Conservation (phyloP, 2,888 invertebrate genomes). For the Dermolepida albohirtum region DNA sequence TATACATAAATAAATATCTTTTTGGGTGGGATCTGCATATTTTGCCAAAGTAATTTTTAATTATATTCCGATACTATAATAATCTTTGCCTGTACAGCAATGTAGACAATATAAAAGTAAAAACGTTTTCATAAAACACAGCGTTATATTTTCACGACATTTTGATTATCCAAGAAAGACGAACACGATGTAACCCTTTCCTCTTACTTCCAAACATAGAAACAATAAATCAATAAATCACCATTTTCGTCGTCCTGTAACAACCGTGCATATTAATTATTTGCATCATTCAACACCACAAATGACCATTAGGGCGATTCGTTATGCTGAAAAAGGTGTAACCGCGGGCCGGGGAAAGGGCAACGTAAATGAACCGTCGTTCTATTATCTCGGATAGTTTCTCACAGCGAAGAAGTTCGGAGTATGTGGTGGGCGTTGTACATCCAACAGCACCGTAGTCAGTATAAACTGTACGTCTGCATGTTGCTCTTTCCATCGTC, state of each 20-base stretch:
- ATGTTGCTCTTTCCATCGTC: slow-evolving; percentile 19
- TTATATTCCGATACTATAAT: too few relatives aligned
- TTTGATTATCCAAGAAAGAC: too few relatives aligned
- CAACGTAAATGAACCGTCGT: background rate
- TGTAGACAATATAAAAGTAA: too few relatives aligned
- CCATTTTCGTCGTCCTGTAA: background rate
- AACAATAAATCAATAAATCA: too few relatives aligned
- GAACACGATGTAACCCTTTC: too few relatives aligned
- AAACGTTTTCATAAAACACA: too few relatives aligned
- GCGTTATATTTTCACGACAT: too few relatives aligned
- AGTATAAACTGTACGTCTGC: slow-evolving; percentile 37
- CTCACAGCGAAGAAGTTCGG: slow-evolving; percentile 40
- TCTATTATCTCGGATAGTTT: slow-evolving; percentile 20
- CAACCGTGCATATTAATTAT: slow-evolving; percentile 5
- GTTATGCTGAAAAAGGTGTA: slow-evolving; percentile 10
- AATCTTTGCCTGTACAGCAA: too few relatives aligned
- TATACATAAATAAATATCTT: too few relatives aligned
- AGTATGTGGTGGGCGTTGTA: slow-evolving; percentile 34
- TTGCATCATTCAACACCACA: slow-evolving; percentile 5
- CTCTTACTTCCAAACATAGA: too few relatives aligned
- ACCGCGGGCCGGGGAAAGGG: slow-evolving; percentile 6
- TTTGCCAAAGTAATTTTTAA: too few relatives aligned
- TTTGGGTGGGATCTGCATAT: too few relatives aligned
- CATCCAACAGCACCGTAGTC: slow-evolving; percentile 4
- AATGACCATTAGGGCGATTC: slow-evolving; percentile 1